Base-by-base conservation (phyloP, 1,140 invertebrate species). In the Mylabris phalerata region DNA sequence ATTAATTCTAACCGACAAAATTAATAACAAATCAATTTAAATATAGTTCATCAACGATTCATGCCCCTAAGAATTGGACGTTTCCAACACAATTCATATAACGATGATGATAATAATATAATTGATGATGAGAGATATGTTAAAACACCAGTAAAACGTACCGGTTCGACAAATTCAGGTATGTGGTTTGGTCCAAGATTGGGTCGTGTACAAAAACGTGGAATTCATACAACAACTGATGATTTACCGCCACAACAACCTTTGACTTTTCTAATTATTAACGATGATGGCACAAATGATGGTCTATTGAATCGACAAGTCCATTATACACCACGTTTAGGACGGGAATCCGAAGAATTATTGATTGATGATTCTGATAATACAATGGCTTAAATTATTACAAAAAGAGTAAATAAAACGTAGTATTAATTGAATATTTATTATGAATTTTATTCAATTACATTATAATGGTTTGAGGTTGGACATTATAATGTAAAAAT, bases 181-280 rank as follows among this genome's bases (percentile, higher is more conserved):
- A 56, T 56, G 54, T 56, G 54, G 54, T 56, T 56, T 24, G 54
- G 54, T 6, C 54, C 54, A 5, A 25, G 54, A 4, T 39, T 56
- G 54, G 54, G 54, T 5, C 45, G 54, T 4, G 32, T 56, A 32
- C 54, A 56, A 46, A 56, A 56, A 38, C 42, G 54, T 19, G 32
- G 32, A 32, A 32, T 32, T 32, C 32, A 32, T 32, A 32, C 32
- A 24, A 44, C 4, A 6, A 5, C 4, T 11, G 43, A 24, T 44
- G 4, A 6, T 9, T 13, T 11, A 24, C 32, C 4, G 7, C 7
- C 32, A 32, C 7, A 4, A 32, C 32, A 32, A 32, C 54, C 54
- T n/a, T 56, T 43, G 54, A 42, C 54, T 46, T 56, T 48, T 25
- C 40, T 56, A 25, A 56, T 56, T n/a, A 4, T 56, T 11, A 48